These are phyloP conservation scores for Syrphus vitripennis DNA, from an alignment of 2,888 invertebrate species.

Conservation along the genomic window DNA sequence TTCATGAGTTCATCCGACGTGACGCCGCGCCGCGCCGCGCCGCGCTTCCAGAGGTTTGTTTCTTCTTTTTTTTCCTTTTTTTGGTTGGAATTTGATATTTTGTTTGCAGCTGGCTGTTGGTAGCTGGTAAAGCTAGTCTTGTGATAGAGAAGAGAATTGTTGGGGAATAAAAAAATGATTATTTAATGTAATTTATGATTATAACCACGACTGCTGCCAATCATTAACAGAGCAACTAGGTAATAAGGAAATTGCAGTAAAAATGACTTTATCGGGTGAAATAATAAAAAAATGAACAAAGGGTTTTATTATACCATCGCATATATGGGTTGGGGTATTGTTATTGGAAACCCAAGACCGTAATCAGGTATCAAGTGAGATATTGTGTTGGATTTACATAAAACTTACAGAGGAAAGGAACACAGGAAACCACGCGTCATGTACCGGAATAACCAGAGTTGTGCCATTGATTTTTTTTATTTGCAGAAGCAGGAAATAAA, in stretches of 20 bases:
- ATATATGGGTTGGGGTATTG: background rate
- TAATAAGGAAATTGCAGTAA: slow-evolving; percentile 27
- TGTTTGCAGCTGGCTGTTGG: background rate
- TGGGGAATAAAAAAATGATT: slow-evolving; percentile 5
- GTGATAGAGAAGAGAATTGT: background rate
- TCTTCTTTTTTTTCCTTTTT: no score
- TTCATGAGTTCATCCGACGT: slow-evolving; percentile 20
- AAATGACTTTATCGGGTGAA: background rate
- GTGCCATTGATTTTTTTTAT: background rate
- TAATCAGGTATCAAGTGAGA: background rate
- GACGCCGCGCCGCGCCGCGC: background rate
- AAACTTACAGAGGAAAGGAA: background rate
- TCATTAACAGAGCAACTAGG: slow-evolving; percentile 29
- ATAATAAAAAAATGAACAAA: background rate
- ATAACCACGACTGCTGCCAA: slow-evolving; percentile 12
- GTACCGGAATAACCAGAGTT: background rate
- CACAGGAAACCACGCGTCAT: background rate
- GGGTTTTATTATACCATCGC: background rate
- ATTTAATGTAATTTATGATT: slow-evolving; percentile 23
- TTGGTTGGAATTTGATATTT: slow-evolving; percentile 23
- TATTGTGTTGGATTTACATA: slow-evolving; percentile 1
- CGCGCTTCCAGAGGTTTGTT: no score
- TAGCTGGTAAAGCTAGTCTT: background rate
- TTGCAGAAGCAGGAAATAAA: background rate
- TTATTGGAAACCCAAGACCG: background rate